Percentiles rank a stretch among this genome's conserved stretches.
Evolutionary conservation across 2,888 invertebrate species (phyloP).

Genomic region (Cecidostiba fungosa): DNA sequence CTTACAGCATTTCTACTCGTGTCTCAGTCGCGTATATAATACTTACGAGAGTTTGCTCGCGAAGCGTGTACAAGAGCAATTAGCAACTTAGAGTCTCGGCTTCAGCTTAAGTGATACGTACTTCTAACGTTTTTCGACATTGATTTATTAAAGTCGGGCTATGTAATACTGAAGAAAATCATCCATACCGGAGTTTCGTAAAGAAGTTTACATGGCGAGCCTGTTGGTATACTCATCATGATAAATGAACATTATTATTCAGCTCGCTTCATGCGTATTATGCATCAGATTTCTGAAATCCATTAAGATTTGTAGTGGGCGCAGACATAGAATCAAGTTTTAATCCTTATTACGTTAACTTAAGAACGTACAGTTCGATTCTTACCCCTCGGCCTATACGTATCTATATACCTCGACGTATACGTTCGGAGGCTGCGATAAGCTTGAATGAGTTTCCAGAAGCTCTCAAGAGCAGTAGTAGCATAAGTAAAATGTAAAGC

Average conservation of each 20-base stretch:
- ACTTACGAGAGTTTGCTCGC: constrained; percentile 1
- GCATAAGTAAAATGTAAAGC: constrained; percentile 50
- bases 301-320: constrained; percentile 23
- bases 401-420: background rate
- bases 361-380: constrained; percentile 27
- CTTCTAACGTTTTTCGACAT: constrained; percentile 1
- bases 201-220: too few species aligned
- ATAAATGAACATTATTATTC: constrained; percentile 1
- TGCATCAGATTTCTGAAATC: constrained; percentile 2
- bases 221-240: background rate
- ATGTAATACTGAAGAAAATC: background rate
- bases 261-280: background rate
- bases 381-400: background rate
- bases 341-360: constrained; percentile 41
- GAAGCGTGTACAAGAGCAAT: constrained; percentile 40
- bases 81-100: constrained; percentile 21
- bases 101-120: background rate
- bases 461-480: constrained; percentile 1
- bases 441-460: constrained; percentile 52
- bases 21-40: background rate
- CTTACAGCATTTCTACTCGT: background rate
- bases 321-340: constrained; percentile 15
- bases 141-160: background rate
- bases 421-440: constrained; percentile 22
- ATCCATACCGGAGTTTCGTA: too few species aligned